Percentiles rank a stretch among this genome's conserved stretches.
phyloP scores from a whole-genome alignment of 2,797 vertebrate species.

The Aplochiton taeniatus region DNA sequence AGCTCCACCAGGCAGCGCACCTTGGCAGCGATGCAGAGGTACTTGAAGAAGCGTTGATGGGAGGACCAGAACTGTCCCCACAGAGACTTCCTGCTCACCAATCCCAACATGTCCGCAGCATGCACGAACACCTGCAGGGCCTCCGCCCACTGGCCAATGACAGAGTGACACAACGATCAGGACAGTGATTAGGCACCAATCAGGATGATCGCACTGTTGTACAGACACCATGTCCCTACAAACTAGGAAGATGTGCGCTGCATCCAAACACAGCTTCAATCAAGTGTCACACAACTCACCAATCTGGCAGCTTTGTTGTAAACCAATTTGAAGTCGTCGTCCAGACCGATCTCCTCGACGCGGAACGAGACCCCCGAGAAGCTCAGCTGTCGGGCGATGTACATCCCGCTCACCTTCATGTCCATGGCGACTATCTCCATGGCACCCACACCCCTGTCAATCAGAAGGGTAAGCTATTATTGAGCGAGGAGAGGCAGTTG shows the following conservation, averaged over 20 bases:
- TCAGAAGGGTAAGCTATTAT: background rate
- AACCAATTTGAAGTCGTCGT: conserved; percentile 86
- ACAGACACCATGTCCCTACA: background rate
- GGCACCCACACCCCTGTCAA: conserved; percentile 90
- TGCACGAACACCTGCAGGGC: conserved; percentile 89
- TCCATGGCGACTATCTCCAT: conserved; percentile 99
- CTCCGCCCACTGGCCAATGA: conserved; percentile 88
- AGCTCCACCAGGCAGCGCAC: conserved; percentile 92
- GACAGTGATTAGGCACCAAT: too few relatives aligned
- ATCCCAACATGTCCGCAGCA: conserved; percentile 86
- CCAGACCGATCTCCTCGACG: conserved; percentile 93
- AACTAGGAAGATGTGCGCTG: background rate
- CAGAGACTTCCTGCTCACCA: conserved; percentile 93
- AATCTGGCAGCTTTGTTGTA: conserved; percentile 94
- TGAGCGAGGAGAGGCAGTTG: too few relatives aligned
- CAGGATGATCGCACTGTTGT: too few relatives aligned
- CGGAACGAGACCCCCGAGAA: conserved; percentile 96
- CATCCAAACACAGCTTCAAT: background rate
- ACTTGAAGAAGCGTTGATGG: conserved; percentile 99
- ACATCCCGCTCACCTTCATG: conserved; percentile 99
- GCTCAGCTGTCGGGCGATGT: conserved; percentile 98
- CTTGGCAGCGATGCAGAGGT: conserved; percentile 97
- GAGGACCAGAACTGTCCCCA: conserved; percentile 99
- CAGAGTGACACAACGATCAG: background rate
- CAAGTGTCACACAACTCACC: conserved; percentile 76